Evolutionary conservation across 2,797 vertebrate genomes (phyloP), one percentile per base, ranked within the genome.

Genomic region (Zenarchopterus dispar): DNA sequence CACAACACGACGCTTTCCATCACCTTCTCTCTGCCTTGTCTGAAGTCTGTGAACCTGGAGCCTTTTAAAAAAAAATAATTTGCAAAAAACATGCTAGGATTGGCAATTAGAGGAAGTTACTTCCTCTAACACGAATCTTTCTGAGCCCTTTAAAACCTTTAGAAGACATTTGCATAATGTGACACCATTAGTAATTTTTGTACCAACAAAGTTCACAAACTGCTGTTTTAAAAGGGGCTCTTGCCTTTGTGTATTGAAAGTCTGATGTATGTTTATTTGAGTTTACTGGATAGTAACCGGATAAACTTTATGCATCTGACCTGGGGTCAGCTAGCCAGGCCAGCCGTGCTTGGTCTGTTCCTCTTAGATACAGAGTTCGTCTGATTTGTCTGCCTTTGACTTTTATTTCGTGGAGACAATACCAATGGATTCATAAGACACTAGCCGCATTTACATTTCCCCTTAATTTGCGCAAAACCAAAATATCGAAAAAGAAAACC

Each of bases 141-240:
- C 9, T 2, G 49, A 55, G 22, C n/a, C 23, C 58, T 22, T 16
- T 0, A 39, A 13, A 39, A 49, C 45, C 50, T 24, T 13, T 19
- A 51, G 42, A 72, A 13, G 10, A 56, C 23, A 31, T 43, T 68
- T 43, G n/a, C 9, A 24, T 46, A 43, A 58, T 36, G 2, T 47
- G 56, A 55, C 26, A 43, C 13, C 4, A 31, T 21, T 46, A 36
- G 46, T 18, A 11, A 16, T 46, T 46, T 55, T 49, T 15, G 2
- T 8, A 11, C 4, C 7, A 2, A 36, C 39, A 23, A 46, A 0
- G 23, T 41, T 70, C 24, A 21, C 16, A 61, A 18, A 55, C 33
- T 18, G 13, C 6, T 44, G 52, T 36, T 15, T 19, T 56, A 11
- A 52, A 66, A 47, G 18, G 3, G 7, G 39, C 19, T 11, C 15